Base-by-base conservation (phyloP, 2,888 invertebrate genomes). In the Esperia sulphurella region DNA sequence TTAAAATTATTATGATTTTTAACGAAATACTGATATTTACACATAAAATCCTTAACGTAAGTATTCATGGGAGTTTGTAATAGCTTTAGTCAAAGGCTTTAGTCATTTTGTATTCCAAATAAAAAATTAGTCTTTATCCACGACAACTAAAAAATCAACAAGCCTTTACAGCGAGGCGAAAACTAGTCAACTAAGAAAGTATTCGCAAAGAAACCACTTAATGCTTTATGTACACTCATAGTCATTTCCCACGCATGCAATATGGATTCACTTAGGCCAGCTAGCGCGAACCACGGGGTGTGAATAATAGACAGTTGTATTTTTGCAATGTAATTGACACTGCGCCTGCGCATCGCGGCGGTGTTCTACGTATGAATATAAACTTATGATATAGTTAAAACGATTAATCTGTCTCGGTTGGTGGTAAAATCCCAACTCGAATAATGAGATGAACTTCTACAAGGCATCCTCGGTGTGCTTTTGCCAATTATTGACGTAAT, bases 401-500 rank as follows among this genome's bases (percentile, higher is more conserved):
- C 86, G 83, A 88, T 88, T 85, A 87, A 86, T 89, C 80, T 83
- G 80, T 56, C 89, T 50, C 89, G 72, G 89, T 82, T 78, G 88
- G 88, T 85, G 89, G 89, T 88, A 85, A 78, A 83, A 84, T 83
- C 82, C 73, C 55, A 63, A 71, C 70, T 58, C 65, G 75, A 78
- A 80, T 88, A 88, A 88, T 83, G 82, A 83, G 81, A 82, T 68
- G 80, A 75, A 76, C 72, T 67, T 63, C 62, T 71, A 68, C 74
- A 63, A 72, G 71, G 56, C 63, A 70, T 69, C 68, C 66, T 67
- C 59, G 51, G 57, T 75, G 78, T 76, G 80, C 83, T 83, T n/a
- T n/a, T 86, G 86, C 86, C 88, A 88, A 88, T 89, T 89, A 89
- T 89, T 85, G 84, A 79, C 79, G 87, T 85, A 83, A 86, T 88